Evolutionary conservation across 2,888 invertebrate genomes (phyloP).

Genomic region (Drosophila percnosoma): DNA sequence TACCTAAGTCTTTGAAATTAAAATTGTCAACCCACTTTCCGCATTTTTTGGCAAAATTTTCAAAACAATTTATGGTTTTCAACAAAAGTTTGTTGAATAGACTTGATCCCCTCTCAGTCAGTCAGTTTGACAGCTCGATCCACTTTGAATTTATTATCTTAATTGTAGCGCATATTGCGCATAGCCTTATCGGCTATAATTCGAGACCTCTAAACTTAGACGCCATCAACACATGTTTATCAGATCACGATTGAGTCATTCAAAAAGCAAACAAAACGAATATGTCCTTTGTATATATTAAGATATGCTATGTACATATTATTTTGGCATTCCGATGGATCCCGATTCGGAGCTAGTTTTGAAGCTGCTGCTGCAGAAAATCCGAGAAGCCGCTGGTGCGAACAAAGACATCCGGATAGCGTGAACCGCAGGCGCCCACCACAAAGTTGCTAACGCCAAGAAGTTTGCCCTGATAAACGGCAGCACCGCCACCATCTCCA

Average conservation of each 20-base stretch:
- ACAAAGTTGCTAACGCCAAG: constrained; percentile 77
- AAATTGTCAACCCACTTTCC: no score
- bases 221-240: background rate
- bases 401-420: constrained; percentile 78
- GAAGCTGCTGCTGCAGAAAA: constrained; percentile 67
- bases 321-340: background rate
- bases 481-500: constrained; percentile 82
- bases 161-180: background rate
- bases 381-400: constrained; percentile 52
- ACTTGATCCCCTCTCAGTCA: background rate
- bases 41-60: background rate
- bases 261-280: background rate
- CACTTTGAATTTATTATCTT: background rate
- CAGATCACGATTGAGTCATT: background rate
- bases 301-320: background rate
- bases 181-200: background rate
- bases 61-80: background rate
- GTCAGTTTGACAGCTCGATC: background rate
- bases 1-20: no score
- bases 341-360: constrained; percentile 23
- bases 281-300: background rate
- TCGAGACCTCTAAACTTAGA: background rate
- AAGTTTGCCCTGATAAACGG: constrained; percentile 69
- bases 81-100: background rate
- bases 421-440: constrained; percentile 80